Evolutionary conservation across 2,888 invertebrate species (phyloP).

Genomic region (Drosophila rubida): DNA sequence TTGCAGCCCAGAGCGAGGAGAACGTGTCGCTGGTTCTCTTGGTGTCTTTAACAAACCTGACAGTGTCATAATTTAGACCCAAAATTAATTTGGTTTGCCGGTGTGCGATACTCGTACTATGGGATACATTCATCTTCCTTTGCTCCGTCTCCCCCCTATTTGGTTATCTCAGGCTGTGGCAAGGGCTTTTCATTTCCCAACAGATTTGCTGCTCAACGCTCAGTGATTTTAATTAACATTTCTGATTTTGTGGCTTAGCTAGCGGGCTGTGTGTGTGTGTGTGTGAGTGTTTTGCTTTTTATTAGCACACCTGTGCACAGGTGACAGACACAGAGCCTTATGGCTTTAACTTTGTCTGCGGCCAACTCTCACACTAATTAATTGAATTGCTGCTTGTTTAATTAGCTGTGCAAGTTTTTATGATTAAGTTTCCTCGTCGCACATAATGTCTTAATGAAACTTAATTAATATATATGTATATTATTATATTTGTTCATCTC

Average conservation of each 20-base stretch:
- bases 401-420: slow-evolving; percentile 64
- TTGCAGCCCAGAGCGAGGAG: not conserved
- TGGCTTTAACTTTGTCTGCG: slow-evolving; percentile 45
- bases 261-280: not conserved
- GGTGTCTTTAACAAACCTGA: slow-evolving; percentile 20
- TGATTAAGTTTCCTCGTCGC: slow-evolving; percentile 56
- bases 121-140: slow-evolving; percentile 50
- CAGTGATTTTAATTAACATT: slow-evolving; percentile 80
- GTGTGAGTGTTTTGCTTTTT: slow-evolving; percentile 37
- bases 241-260: slow-evolving; percentile 74
- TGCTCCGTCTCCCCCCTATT: slow-evolving; percentile 1
- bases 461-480: slow-evolving; percentile 50
- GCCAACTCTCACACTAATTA: slow-evolving; percentile 46
- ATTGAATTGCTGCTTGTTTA: slow-evolving; percentile 76
- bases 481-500: not conserved
- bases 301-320: slow-evolving; percentile 70
- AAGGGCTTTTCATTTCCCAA: slow-evolving; percentile 58
- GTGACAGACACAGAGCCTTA: slow-evolving; percentile 46
- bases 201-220: slow-evolving; percentile 61
- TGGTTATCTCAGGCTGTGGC: slow-evolving; percentile 34
- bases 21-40: no score
- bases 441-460: slow-evolving; percentile 45
- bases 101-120: slow-evolving; percentile 6
- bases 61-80: slow-evolving; percentile 57
- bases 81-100: slow-evolving; percentile 52